A percentile compares a stretch with the other conserved stretches of the same genome.
phyloP scores from a whole-genome alignment of 2,113 vertebrate genomes.

The Mohoua ochrocephala region DNA sequence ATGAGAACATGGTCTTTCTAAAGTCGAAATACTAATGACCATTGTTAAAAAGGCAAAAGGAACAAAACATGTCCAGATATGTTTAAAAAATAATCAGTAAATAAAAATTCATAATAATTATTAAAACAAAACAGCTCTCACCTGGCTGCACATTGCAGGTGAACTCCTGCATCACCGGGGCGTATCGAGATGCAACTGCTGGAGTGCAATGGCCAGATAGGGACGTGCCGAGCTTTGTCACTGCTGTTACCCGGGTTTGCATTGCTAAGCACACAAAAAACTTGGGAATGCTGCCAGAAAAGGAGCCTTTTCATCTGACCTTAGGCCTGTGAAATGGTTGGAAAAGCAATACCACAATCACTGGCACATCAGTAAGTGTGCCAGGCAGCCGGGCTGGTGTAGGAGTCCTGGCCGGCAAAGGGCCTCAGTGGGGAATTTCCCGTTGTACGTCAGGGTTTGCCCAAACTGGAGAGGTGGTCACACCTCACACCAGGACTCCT shows the following conservation, averaged over 20 bases:
- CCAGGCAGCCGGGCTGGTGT: neutral
- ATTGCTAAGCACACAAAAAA: neutral
- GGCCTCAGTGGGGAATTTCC: neutral
- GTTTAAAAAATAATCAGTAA: neutral
- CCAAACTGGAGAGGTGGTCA: neutral
- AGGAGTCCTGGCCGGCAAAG: neutral
- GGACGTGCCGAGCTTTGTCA: fast-evolving
- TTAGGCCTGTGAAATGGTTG: neutral
- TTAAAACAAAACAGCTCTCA: neutral
- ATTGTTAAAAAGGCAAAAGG: neutral
- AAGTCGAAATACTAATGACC: neutral
- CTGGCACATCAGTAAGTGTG: neutral
- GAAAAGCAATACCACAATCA: neutral
- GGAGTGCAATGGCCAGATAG: neutral
- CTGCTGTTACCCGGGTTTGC: neutral
- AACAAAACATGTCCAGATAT: neutral
- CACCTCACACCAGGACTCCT: neutral
- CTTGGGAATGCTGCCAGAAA: neutral
- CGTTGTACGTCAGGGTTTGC: neutral
- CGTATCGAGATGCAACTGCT: fast-evolving
- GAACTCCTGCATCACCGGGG: neutral
- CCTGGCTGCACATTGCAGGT: neutral
- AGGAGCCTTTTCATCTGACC: neutral
- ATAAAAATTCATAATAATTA: neutral
- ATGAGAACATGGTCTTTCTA: neutral